Evolutionary conservation across 2,888 invertebrate species (phyloP).

Genomic region (Sphaerophoria taeniata): DNA sequence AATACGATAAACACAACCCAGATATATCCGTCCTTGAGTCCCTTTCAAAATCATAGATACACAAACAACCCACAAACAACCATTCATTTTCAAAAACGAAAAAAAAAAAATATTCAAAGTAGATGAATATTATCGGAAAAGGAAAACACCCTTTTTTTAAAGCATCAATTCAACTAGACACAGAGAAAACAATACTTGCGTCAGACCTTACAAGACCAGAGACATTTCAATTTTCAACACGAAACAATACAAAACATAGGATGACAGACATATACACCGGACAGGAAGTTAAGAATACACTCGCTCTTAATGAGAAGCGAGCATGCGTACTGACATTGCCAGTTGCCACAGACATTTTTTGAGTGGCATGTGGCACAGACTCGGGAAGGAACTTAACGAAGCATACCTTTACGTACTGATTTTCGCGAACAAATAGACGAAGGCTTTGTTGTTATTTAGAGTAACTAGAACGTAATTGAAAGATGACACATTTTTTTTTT

Average conservation of each 20-base stretch:
- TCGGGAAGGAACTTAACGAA: slow-evolving; percentile 53
- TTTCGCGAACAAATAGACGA: slow-evolving; percentile 16
- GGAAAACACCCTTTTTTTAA: slow-evolving; percentile 28
- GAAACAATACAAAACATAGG: slow-evolving; percentile 36
- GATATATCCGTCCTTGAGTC: slow-evolving; percentile 22
- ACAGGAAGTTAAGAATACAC: slow-evolving; percentile 20
- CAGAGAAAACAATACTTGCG: slow-evolving; percentile 48
- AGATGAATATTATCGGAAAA: neutral
- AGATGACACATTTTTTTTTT: slow-evolving; percentile 64
- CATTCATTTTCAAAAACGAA: slow-evolving; percentile 14
- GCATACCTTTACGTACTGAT: slow-evolving; percentile 43
- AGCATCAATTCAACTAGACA: slow-evolving; percentile 45
- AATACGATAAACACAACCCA: slow-evolving; percentile 8
- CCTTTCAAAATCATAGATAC: neutral
- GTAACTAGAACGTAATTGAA: slow-evolving; percentile 50
- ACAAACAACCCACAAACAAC: neutral
- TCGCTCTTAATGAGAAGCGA: slow-evolving; percentile 23
- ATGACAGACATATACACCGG: slow-evolving; percentile 21
- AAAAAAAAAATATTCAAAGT: slow-evolving; percentile 29
- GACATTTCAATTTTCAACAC: slow-evolving; percentile 30
- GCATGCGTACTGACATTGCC: slow-evolving; percentile 39
- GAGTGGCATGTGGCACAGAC: neutral
- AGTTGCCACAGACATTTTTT: neutral
- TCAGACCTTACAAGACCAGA: slow-evolving; percentile 48
- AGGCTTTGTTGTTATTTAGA: slow-evolving; percentile 67